Conservation (phyloP, 2,797 vertebrate genomes). For the Sebastes oblongus region DNA sequence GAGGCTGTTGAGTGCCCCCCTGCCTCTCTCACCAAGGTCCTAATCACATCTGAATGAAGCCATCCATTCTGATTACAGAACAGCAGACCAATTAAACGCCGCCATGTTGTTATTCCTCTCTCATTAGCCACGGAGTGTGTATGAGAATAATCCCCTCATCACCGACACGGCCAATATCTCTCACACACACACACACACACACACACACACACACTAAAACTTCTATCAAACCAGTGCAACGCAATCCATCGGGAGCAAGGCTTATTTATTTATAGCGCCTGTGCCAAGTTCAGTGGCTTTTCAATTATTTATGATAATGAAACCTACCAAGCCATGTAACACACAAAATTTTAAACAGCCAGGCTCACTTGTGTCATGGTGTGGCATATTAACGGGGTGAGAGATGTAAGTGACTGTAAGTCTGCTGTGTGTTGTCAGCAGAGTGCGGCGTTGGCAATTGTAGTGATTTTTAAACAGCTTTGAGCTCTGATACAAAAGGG, state of each 20-base stretch:
- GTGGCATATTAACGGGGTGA: slow-evolving; percentile 52
- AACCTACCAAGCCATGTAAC: slow-evolving; percentile 64
- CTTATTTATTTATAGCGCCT: slow-evolving; percentile 77
- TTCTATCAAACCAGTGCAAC: slow-evolving; percentile 51
- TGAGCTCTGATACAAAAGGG: slow-evolving; percentile 13
- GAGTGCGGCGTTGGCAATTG: slow-evolving; percentile 30
- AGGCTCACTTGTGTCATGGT: slow-evolving; percentile 42
- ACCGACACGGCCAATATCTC: slow-evolving; percentile 27
- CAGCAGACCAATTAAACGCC: slow-evolving; percentile 68
- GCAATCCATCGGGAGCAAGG: slow-evolving; percentile 52
- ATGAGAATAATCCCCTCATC: slow-evolving; percentile 36
- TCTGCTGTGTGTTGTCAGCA: slow-evolving; percentile 37
- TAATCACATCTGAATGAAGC: slow-evolving; percentile 72
- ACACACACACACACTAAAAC: background rate
- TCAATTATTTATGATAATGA: slow-evolving; percentile 77
- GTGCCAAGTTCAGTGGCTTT: slow-evolving; percentile 69
- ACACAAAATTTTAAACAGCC: slow-evolving; percentile 46
- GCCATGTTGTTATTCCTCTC: slow-evolving; percentile 68
- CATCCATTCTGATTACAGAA: slow-evolving; percentile 71
- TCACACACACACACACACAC: background rate
- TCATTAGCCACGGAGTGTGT: slow-evolving; percentile 64
- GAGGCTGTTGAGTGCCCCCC: slow-evolving; percentile 33
- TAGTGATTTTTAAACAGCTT: slow-evolving; percentile 27
- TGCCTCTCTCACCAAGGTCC: slow-evolving; percentile 34
- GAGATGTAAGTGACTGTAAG: slow-evolving; percentile 45